A percentile compares a stretch with the other conserved stretches of the same genome.
These are phyloP conservation scores for Drosophila leonis DNA, from an alignment of 2,888 invertebrate genomes.

Conservation along the genomic window DNA sequence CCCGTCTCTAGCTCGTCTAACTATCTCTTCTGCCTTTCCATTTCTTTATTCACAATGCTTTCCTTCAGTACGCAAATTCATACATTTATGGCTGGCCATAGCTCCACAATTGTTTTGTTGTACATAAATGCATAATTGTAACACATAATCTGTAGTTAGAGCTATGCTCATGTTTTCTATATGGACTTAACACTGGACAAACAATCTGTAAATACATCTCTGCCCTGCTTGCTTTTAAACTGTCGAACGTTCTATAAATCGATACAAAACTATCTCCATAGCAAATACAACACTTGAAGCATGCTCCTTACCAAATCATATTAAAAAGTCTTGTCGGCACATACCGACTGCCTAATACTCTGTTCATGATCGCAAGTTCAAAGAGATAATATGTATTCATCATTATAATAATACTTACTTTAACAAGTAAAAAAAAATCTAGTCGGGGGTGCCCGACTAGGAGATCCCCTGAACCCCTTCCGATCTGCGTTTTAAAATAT, in stretches of 20 bases:
- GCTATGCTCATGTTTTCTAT: conserved; percentile 2
- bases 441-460: too few relatives aligned
- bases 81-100: background rate
- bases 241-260: background rate
- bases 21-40: conserved; percentile 27
- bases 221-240: background rate
- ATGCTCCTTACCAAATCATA: conserved; percentile 3
- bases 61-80: conserved; percentile 13
- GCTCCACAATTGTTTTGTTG: background rate
- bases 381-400: background rate
- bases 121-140: conserved; percentile 14
- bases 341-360: background rate
- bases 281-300: conserved; percentile 4
- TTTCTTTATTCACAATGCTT: conserved; percentile 39
- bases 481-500: too few relatives aligned
- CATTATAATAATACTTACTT: background rate
- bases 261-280: background rate
- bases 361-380: background rate
- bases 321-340: background rate
- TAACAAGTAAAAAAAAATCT: too few relatives aligned
- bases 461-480: too few relatives aligned
- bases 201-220: conserved; percentile 4
- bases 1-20: background rate
- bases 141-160: conserved; percentile 11
- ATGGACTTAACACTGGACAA: background rate